Evolutionary conservation across 30 jellyfish, hydroid and myxozoan species (phyloP).

Genomic region (Pelagia noctiluca): DNA sequence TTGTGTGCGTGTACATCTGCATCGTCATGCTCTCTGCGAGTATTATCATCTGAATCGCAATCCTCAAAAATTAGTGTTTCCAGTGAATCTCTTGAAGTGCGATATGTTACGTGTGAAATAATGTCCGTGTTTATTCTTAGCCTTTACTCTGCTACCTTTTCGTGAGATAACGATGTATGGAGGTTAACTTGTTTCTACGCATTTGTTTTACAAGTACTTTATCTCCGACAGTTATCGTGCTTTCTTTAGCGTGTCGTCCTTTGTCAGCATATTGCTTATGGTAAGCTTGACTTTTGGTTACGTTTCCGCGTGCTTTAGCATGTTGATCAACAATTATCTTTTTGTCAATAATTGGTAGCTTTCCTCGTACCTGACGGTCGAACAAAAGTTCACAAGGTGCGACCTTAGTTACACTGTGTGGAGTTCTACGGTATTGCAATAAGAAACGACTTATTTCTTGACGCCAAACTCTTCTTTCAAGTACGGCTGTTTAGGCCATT

Average conservation of each 20-base stretch:
- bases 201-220: neutral
- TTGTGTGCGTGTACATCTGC: neutral
- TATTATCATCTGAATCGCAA: neutral
- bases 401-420: slow-evolving; percentile 14
- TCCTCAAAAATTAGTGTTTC: neutral
- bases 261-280: slow-evolving; percentile 29
- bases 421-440: slow-evolving; percentile 37
- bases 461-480: slow-evolving; percentile 28
- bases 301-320: slow-evolving; percentile 31
- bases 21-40: neutral
- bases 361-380: slow-evolving; percentile 53
- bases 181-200: neutral
- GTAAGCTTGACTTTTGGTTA: slow-evolving; percentile 17
- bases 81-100: neutral
- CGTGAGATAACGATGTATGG: neutral
- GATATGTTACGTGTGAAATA: neutral
- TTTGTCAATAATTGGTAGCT: slow-evolving; percentile 14
- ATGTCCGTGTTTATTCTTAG: neutral
- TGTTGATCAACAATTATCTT: slow-evolving; percentile 15
- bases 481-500: slow-evolving; percentile 32
- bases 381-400: slow-evolving; percentile 42
- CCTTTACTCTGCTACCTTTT: neutral
- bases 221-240: neutral
- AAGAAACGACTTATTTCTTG: slow-evolving; percentile 26
- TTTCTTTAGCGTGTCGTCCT: slow-evolving; percentile 26